phyloP scores from a whole-genome alignment of 2,797 vertebrate genomes.

The Neosalanx taihuensis region DNA sequence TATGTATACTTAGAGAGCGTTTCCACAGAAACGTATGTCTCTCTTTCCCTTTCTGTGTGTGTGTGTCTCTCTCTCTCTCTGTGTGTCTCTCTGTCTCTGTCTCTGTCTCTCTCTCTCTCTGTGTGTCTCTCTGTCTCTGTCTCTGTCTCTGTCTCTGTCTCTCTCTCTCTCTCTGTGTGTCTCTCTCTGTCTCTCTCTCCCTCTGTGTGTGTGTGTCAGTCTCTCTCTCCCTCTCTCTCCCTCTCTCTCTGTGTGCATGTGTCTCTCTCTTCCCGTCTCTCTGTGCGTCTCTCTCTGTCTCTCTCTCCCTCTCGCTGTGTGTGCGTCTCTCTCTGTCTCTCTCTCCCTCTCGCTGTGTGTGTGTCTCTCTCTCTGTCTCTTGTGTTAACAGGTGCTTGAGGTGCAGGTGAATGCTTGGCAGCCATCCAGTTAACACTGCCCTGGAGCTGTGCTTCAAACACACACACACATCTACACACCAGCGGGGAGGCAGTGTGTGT shows the following conservation, averaged over 20 bases:
- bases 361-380: too few relatives aligned
- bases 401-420: conserved; percentile 17
- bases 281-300: neutral
- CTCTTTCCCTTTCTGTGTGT: too few relatives aligned
- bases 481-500: neutral
- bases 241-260: too few relatives aligned
- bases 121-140: neutral
- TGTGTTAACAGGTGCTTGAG: too few relatives aligned
- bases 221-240: neutral
- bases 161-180: neutral
- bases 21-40: neutral
- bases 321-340: neutral
- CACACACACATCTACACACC: conserved; percentile 7
- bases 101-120: neutral
- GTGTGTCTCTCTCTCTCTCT: neutral
- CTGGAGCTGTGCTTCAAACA: conserved; percentile 10
- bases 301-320: neutral
- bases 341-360: too few relatives aligned
- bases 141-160: neutral
- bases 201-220: neutral
- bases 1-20: neutral
- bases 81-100: neutral
- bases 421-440: neutral
- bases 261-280: too few relatives aligned
- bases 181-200: neutral